Base-by-base conservation (phyloP, 2,113 vertebrate species). In the Thunnus maccoyii region DNA sequence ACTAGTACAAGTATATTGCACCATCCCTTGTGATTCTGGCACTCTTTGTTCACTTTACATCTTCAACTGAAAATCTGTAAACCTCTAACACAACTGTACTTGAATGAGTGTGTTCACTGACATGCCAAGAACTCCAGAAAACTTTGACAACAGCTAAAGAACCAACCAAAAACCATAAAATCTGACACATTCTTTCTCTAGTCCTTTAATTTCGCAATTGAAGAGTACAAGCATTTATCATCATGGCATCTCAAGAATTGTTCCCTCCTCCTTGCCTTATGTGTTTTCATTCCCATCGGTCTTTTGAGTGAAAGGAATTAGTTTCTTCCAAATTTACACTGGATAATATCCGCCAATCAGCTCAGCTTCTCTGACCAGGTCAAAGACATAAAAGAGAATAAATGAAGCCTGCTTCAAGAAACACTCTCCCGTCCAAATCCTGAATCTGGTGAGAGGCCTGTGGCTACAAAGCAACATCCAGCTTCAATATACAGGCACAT, bases 221-320 rank as follows among this genome's bases (percentile, higher is more conserved):
- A 58, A 67, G 16, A 56, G 50, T 56, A 69, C 32, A 70, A 71
- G 54, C 22, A 17, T 84, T 72, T 73, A 25, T 74, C 52, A 36
- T 50, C 48, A 70, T 25, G 62, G 71, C 51, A 83, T 78, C 44
- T 67, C 14, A 80, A 57, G 61, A 89, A 83, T 69, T 57, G 14
- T 9, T 80, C 48, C 61, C 52, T 72, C 76, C 68, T 70, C 41
- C 72, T 51, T 57, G 25, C 10, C 55, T 62, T 52, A 20, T 68
- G 54, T 87, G 81, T 86, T 91, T 93, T 89, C 80, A 87, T 86
- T 91, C 72, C 78, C 75, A 14, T 30, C 27, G 54, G 27, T 47
- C 62, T 61, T 62, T 3, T 46, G 72, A 76, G 78, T 81, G 56
- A 46, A 41, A 76, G 72, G 78, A 81, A 54, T 64, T 54, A 0